Base-by-base conservation (phyloP, 2,888 invertebrate genomes). In the Ditula angustiorana region DNA sequence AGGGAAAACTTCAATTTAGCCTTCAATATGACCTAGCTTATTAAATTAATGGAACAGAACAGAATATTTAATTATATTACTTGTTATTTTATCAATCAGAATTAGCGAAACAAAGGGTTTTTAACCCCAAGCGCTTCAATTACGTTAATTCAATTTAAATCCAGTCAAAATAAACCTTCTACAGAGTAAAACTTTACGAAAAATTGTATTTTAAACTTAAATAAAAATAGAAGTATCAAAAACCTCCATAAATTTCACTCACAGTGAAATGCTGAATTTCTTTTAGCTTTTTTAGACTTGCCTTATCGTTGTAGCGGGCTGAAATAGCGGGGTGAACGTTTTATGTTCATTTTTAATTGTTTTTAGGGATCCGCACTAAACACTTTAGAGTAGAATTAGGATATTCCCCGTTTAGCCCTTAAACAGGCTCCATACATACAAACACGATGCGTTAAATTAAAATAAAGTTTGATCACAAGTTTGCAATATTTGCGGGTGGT, bases 151-250 rank as follows among this genome's bases (percentile, higher is more conserved):
- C 53, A 13, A n/a, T 53, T 23, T 33, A 30, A 23, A 41, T 41
- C 10, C 23, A 24, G 21, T 33, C 30, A 44, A 30, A 24, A 37
- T 19, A 2, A 57, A 33, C n/a, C 44, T 7, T 16, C 44, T 33
- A 52, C 2, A 28, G 21, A 8, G 23, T n/a, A n/a, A 50, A 41
- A 41, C 41, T 11, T 24, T 23, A 35, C 57, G 19, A 44, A 59
- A 62, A 58, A 37, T 21, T 33, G 30, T 52, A 35, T 57, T 63
- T 58, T 46, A 59, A 59, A 53, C 52, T 50, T 50, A 50, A 62
- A 59, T 64, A 69, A 67, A 67, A 68, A 72, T 69, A 70, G 71
- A 71, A 69, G 71, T 70, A 68, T 69, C 67, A 72, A 65, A 68
- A 68, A 52, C 68, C 47, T 61, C 68, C 67, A 72, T 73, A 73